phyloP scores from a whole-genome alignment of 2,888 invertebrate genomes.

The Dermolepida albohirtum region DNA sequence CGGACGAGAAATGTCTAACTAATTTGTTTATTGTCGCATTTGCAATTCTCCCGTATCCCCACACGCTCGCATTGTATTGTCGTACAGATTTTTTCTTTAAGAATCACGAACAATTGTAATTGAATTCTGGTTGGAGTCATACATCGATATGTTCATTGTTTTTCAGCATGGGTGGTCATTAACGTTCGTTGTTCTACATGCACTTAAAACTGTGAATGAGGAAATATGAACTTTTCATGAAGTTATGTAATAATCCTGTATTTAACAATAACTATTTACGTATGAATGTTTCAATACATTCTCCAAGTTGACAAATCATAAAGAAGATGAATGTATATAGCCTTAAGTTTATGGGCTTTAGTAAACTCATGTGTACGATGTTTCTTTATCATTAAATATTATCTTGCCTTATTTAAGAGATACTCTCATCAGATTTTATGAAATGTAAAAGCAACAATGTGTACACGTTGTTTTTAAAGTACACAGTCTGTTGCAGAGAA shows the following conservation, averaged over 20 bases:
- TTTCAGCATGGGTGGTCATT: constrained; percentile 15
- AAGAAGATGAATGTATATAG: too few relatives aligned
- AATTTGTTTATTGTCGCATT: constrained; percentile 6
- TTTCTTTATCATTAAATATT: too few relatives aligned
- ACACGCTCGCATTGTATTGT: background rate
- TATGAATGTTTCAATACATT: too few relatives aligned
- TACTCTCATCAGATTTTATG: too few relatives aligned
- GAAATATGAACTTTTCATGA: constrained; percentile 1
- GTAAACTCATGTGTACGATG: too few relatives aligned
- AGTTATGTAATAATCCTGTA: background rate
- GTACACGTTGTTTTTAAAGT: too few relatives aligned
- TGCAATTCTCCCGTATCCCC: background rate
- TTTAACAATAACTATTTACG: too few relatives aligned
- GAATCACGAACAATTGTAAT: constrained; percentile 8
- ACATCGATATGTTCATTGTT: constrained; percentile 13
- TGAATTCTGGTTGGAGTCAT: constrained; percentile 8
- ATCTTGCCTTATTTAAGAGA: too few relatives aligned
- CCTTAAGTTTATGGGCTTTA: too few relatives aligned
- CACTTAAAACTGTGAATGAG: constrained; percentile 2
- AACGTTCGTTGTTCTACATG: background rate
- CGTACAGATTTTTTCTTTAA: constrained; percentile 1
- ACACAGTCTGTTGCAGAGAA: too few relatives aligned
- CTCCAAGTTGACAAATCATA: too few relatives aligned
- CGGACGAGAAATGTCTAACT: constrained; percentile 17
- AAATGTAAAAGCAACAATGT: too few relatives aligned